Base-by-base conservation (phyloP, 2,113 vertebrate genomes). In the Macaca nemestrina region DNA sequence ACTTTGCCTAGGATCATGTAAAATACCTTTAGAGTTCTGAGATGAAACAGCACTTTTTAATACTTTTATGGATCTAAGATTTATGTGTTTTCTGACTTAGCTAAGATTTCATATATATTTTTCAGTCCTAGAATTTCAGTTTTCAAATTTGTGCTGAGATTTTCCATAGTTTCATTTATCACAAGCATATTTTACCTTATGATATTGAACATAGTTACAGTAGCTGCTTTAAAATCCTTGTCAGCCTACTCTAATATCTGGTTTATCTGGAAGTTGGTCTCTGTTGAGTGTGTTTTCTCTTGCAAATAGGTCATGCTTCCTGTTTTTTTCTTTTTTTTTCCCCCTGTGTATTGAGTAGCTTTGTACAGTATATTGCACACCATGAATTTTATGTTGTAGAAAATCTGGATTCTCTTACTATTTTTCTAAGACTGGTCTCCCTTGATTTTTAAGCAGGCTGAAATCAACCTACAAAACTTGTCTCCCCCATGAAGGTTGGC, bases 31-130 rank as follows among this genome's bases (percentile, higher is more conserved):
- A 43, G 0, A 55, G 5, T 79, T 90, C 57, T 67, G 25, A 80
- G 45, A 94, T 67, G 52, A 5, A 90, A 61, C 3, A 50, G 8
- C 9, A 12, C 6, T 4, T 70, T 52, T 72, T 6, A 45, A 32
- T 50, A 43, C 13, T 67, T 79, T 94, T 23, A 76, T 61, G 25
- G 4, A 38, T 83, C 45, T 73, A 20, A 3, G 23, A 25, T 75
- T 95, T 87, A 40, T 76, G 22, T 6, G 23, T 20, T 83, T 95
- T 87, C 40, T 81, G 7, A 6, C 40, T 79, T 57, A 32, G 17
- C 22, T 83, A 82, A 95, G 75, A 79, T 52, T 88, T 94, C 20
- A 96, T 22, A 75, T 55, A 81, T 48, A 11, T 75, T 91, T 80
- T 88, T 80, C 48, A 86, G 23, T 79, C 64, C 3, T 64, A 80